A percentile compares a stretch with the other conserved stretches of the same genome.
These are phyloP conservation scores for Tetramorium simillimum DNA, from an alignment of 1,140 invertebrate genomes.

Conservation along the genomic window DNA sequence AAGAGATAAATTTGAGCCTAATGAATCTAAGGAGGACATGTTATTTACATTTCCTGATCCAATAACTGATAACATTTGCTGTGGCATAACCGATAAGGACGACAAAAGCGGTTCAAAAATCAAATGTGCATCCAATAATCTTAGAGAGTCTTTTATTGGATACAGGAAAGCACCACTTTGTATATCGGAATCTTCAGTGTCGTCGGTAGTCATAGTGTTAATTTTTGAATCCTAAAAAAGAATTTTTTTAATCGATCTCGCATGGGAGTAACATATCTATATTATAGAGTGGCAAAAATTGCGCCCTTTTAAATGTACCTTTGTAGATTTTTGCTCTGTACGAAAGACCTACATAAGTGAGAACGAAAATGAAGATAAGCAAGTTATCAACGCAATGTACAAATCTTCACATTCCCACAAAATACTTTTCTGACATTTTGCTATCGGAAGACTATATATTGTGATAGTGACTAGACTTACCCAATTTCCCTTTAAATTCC, in stretches of 20 bases:
- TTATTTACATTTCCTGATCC: conserved; percentile 85
- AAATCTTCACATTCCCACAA: conserved; percentile 14
- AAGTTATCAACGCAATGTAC: not conserved
- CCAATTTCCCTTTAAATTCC: conserved; percentile 84
- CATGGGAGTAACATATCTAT: not conserved
- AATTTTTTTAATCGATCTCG: not conserved
- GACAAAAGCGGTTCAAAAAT: conserved; percentile 95
- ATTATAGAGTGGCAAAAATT: not conserved
- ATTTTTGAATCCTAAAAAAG: conserved; percentile 86
- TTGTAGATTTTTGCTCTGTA: conserved; percentile 81
- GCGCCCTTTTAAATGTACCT: conserved; percentile 75
- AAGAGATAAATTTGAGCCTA: conserved; percentile 96
- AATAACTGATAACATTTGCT: conserved; percentile 90
- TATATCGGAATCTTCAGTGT: conserved; percentile 85
- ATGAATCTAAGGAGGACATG: conserved; percentile 91
- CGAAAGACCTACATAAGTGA: conserved; percentile 81
- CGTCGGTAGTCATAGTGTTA: conserved; percentile 87
- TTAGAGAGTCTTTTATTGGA: conserved; percentile 93
- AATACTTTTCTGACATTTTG: not conserved
- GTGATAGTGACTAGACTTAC: conserved; percentile 70
- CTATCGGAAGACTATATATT: not conserved
- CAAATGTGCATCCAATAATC: conserved; percentile 95
- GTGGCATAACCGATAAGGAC: conserved; percentile 94
- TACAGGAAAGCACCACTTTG: conserved; percentile 87
- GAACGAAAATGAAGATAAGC: conserved; percentile 5